phyloP scores from a whole-genome alignment of 1,140 invertebrate genomes.

The Mycetomoellerius zeteki region DNA sequence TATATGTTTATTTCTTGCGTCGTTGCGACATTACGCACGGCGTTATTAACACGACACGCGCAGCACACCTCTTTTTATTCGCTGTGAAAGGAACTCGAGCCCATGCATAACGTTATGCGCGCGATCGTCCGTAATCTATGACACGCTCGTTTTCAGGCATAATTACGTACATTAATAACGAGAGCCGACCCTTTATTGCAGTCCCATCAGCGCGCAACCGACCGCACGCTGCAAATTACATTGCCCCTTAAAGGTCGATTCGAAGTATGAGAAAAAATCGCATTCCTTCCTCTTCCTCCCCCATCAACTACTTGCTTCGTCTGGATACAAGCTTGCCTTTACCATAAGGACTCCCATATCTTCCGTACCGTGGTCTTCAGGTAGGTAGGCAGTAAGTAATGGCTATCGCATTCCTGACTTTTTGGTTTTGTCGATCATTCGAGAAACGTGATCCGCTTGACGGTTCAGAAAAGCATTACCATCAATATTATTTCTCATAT shows the following conservation, averaged over 20 bases:
- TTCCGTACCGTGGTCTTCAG: neutral
- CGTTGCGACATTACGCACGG: constrained; percentile 45
- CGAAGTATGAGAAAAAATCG: constrained; percentile 36
- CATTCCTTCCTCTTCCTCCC: constrained; percentile 18
- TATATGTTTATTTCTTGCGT: constrained; percentile 35
- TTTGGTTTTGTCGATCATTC: neutral
- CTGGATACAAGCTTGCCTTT: constrained; percentile 26
- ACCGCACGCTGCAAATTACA: constrained; percentile 58
- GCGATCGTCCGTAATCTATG: constrained; percentile 43
- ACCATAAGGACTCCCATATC: constrained; percentile 50
- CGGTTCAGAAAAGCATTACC: neutral
- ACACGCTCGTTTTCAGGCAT: constrained; percentile 54
- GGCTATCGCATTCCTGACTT: constrained; percentile 52
- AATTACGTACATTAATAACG: constrained; percentile 53
- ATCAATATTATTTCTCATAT: constrained; percentile 17
- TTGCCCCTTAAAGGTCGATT: constrained; percentile 50
- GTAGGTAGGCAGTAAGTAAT: constrained; percentile 3
- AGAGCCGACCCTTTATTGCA: constrained; percentile 18
- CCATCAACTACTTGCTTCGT: constrained; percentile 31
- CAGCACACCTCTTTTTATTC: constrained; percentile 17
- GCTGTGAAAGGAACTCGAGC: neutral
- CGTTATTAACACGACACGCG: constrained; percentile 28
- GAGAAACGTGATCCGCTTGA: neutral
- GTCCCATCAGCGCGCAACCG: constrained; percentile 27
- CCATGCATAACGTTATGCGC: constrained; percentile 36